These are phyloP conservation scores for Philopedon plagiatum DNA, from an alignment of 2,888 invertebrate species.

Conservation along the genomic window DNA sequence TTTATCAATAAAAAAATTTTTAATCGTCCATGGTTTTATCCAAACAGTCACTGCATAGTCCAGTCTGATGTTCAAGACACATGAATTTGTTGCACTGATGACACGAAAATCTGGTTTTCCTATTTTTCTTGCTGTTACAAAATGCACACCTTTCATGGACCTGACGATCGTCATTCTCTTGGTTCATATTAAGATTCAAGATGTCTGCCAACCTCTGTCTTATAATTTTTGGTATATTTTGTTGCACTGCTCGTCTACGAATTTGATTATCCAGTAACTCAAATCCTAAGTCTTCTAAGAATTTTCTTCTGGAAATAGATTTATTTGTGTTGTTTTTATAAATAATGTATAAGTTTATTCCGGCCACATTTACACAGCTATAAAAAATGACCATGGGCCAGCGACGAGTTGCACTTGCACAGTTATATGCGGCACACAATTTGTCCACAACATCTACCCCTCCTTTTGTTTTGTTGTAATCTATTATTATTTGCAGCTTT, in stretches of 20 bases:
- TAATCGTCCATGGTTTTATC: background rate
- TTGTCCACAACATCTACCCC: too few species aligned
- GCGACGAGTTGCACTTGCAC: too few species aligned
- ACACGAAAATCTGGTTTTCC: background rate
- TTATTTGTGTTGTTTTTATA: background rate
- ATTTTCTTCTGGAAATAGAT: background rate
- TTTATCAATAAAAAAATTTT: constrained; percentile 2
- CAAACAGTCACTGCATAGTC: background rate
- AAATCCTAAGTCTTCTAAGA: background rate
- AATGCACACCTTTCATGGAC: background rate
- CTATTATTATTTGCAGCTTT: too few species aligned
- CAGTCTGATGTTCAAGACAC: background rate
- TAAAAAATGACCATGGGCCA: too few species aligned
- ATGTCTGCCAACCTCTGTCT: constrained; percentile 5
- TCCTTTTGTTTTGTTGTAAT: too few species aligned
- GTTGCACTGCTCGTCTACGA: background rate
- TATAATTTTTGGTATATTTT: background rate
- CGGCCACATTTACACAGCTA: too few species aligned
- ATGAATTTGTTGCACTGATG: background rate
- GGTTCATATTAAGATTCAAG: background rate
- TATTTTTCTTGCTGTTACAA: constrained; percentile 1
- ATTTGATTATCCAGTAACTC: background rate
- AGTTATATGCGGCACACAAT: too few species aligned
- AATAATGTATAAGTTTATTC: too few species aligned
- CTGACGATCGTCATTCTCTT: background rate